Base-by-base conservation (phyloP, 1,140 invertebrate species). In the Drosophila yakuba region DNA sequence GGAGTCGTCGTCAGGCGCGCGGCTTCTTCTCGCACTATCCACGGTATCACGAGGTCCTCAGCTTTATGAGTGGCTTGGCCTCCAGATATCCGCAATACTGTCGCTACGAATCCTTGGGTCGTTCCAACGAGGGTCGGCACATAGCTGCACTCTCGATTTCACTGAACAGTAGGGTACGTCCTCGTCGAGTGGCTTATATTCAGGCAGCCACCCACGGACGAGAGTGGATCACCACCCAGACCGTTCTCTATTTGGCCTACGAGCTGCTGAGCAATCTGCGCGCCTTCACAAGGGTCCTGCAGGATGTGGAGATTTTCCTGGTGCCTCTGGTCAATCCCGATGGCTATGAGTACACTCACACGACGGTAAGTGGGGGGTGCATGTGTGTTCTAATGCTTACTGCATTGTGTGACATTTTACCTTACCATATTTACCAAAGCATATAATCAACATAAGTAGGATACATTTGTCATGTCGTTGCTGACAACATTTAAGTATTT, bases 191-290 rank as follows among this genome's bases (percentile, higher is more conserved):
- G 44, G 91, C 91, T 39, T 92, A 92, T 41, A 92, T 92, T 6
- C 91, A 92, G 61, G 83, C 82, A 1, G 89, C 83, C 6, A 60
- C 89, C 28, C 91, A 92, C 43, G 91, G 91, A 11, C 88, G 95
- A 68, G 96, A 96, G 92, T 96, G 96, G 95, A 94, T 96, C 39
- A 93, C 95, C 0, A 94, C 95, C 4, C 94, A 95, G 7, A 93
- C 94, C 0, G 94, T 94, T 5, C 79, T 95, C 0, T 96, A 95
- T 84, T 93, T 96, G 56, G 93, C 89, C 36, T 89, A 91, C 38
- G 88, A 94, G 8, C 69, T 95, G 4, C 88, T 95, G 4, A 93
- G 95, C n/a, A 92, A 94, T 36, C 93, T 96, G 51, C 69, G 90
- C 0, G 84, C 88, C 15, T 92, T 91, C 39, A 77, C 77, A 58